Evolutionary conservation across 1,140 invertebrate species (phyloP).

Genomic region (Zeugodacus cucurbitae): DNA sequence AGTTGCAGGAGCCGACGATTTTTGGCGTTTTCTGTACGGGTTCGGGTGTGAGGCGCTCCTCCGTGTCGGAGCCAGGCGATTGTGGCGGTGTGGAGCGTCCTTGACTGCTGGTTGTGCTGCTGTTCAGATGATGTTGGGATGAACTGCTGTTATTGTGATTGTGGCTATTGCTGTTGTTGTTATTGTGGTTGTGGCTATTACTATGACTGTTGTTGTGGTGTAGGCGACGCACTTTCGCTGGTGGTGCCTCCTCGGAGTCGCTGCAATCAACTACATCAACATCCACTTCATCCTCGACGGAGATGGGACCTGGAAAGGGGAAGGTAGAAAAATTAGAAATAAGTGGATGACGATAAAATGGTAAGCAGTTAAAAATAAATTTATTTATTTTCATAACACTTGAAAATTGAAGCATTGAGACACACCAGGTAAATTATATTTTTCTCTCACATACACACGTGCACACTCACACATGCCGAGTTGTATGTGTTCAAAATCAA

Average conservation of each 20-base stretch:
- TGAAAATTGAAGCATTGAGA: background rate
- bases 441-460: background rate
- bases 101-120: slow-evolving; percentile 62
- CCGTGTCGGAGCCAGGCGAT: slow-evolving; percentile 62
- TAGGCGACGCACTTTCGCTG: slow-evolving; percentile 57
- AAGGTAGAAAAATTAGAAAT: background rate
- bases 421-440: background rate
- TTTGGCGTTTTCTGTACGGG: slow-evolving; percentile 63
- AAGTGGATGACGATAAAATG: background rate
- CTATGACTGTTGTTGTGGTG: slow-evolving; percentile 53
- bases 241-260: slow-evolving; percentile 60
- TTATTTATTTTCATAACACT: background rate
- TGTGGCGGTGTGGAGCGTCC: slow-evolving; percentile 62
- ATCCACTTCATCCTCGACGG: slow-evolving; percentile 68
- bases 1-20: slow-evolving; percentile 76
- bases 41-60: slow-evolving; percentile 63
- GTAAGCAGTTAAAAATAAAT: too few species aligned
- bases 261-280: slow-evolving; percentile 72
- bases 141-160: slow-evolving; percentile 44
- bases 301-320: slow-evolving; percentile 63
- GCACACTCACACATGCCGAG: background rate
- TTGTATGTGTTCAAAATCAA: background rate
- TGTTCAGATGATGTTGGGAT: slow-evolving; percentile 50
- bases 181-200: slow-evolving; percentile 48
- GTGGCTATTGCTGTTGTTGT: slow-evolving; percentile 49